A percentile compares a stretch with the other conserved stretches of the same genome.
Evolutionary conservation across 1,140 invertebrate species (phyloP).

Genomic region (Temnothorax curvispinosus): DNA sequence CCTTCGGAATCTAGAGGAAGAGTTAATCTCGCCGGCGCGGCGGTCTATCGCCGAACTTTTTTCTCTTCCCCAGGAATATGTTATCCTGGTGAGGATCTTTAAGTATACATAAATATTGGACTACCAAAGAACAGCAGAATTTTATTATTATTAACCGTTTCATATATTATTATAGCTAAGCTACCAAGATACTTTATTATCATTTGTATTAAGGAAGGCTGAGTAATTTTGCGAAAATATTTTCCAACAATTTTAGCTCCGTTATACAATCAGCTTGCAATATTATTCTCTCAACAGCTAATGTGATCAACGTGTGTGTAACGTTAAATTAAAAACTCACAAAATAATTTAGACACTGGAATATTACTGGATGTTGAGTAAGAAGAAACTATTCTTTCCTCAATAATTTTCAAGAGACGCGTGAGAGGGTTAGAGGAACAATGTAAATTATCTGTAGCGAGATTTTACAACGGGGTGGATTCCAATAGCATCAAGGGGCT

Average conservation of each 20-base stretch:
- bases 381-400: neutral
- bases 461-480: neutral
- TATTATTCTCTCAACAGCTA: neutral
- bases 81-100: slow-evolving; percentile 17
- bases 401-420: neutral
- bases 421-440: slow-evolving; percentile 26
- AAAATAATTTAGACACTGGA: neutral
- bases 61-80: slow-evolving; percentile 7
- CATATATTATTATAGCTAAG: neutral
- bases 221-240: neutral
- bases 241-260: neutral
- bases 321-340: neutral
- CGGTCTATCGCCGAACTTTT: slow-evolving; percentile 45
- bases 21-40: slow-evolving; percentile 63
- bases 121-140: neutral
- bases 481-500: neutral
- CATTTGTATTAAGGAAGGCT: neutral
- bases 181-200: neutral
- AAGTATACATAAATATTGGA: slow-evolving; percentile 19
- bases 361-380: neutral
- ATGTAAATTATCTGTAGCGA: neutral
- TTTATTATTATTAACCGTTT: neutral
- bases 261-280: neutral
- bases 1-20: slow-evolving; percentile 18
- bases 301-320: neutral